Base-by-base conservation (phyloP, 2,888 invertebrate genomes). In the Rotaria sp. region DNA sequence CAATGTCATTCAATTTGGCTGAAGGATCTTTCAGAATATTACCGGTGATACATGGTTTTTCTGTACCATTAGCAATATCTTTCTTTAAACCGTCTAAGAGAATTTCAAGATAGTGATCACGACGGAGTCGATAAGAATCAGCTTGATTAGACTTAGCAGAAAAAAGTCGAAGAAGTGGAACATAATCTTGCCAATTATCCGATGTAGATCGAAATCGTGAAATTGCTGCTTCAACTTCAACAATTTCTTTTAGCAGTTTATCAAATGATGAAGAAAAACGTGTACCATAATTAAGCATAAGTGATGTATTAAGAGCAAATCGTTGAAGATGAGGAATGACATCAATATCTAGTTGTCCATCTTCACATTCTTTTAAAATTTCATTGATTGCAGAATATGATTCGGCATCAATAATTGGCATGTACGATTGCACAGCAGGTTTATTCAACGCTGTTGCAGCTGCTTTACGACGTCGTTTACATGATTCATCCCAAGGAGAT, bases 381-480 rank as follows among this genome's bases (percentile, higher is more conserved):
- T 80, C 80, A n/a, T 45, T 80, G 3, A 80, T 80, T 15, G 80
- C 80, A n/a, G 41, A 26, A 15, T 80, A 80, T 4, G 80, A 80
- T 80, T 80, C 80, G 0, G 13, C 0, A 45, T 80, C 80, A 2
- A 80, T 80, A 7, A 80, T 80, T 4, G 80, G 80, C 80, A 80
- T 80, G 10, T 80, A 80, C 5, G 80, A 26, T 45, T 80, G 80
- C 10, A 80, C 80, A 45, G 80, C 80, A 21, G 80, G 80, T 80
- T 80, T 80, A 80, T 80, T 80, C 41, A 80, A 80, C 45, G 80
- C 80, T 26, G 80, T 80, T 45, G 80, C 80, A 18, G 80, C 80
- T 80, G 80, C 80, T n/a, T 80, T 80, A n/a, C 80, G 80, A 80
- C 80, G 80, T 13, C n/a, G 80, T 26, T 80, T 80, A 26, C 80